These are phyloP conservation scores for Netelia melanura DNA, from an alignment of 2,888 invertebrate genomes.

Conservation along the genomic window DNA sequence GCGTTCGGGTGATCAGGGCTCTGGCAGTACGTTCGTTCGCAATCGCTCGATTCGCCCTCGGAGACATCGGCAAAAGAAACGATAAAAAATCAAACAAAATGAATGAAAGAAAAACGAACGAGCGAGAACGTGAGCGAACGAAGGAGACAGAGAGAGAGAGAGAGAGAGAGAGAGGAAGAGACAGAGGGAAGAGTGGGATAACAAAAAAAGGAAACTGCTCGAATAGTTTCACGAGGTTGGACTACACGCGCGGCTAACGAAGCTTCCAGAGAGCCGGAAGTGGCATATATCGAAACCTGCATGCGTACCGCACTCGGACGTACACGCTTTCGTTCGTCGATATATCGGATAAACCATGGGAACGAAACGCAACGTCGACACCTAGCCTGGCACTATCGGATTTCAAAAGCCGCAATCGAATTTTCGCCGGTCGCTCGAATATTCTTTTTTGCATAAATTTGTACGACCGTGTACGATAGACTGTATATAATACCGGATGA, in stretches of 20 bases:
- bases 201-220: conserved; percentile 14
- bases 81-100: conserved; percentile 11
- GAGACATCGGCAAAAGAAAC: conserved; percentile 25
- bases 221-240: conserved; percentile 54
- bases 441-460: too few relatives aligned
- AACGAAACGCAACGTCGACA: neutral
- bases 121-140: too few relatives aligned
- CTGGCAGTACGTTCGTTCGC: conserved; percentile 36
- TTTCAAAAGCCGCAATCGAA: too few relatives aligned
- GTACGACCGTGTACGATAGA: too few relatives aligned
- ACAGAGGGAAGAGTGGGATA: neutral
- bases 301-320: neutral
- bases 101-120: neutral
- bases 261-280: conserved; percentile 44
- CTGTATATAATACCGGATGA: too few relatives aligned
- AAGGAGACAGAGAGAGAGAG: too few relatives aligned
- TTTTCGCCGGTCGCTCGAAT: too few relatives aligned
- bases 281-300: conserved; percentile 10
- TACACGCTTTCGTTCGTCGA: conserved; percentile 5
- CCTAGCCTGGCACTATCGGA: too few relatives aligned
- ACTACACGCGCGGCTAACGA: conserved; percentile 50
- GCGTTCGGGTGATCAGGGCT: conserved; percentile 26
- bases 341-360: neutral
- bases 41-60: conserved; percentile 52
- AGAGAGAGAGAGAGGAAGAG: too few relatives aligned